phyloP scores from a whole-genome alignment of 2,113 vertebrate genomes.

The Xenopus laevis region DNA sequence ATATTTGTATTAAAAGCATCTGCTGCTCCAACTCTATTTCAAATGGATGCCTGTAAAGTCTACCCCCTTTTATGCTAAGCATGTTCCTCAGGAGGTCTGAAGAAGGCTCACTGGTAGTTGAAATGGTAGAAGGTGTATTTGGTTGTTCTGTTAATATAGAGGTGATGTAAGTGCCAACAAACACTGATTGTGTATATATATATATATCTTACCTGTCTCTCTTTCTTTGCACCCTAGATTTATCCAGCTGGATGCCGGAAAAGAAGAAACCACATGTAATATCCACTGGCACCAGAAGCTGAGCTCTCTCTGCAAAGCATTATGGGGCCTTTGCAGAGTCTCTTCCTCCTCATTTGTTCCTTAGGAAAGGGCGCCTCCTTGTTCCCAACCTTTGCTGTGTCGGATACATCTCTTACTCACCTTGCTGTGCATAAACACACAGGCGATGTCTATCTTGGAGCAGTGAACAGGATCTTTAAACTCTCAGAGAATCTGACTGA shows the following conservation, averaged over 20 bases:
- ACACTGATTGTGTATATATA: too few relatives aligned
- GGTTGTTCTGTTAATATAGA: too few relatives aligned
- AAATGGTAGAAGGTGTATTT: too few relatives aligned
- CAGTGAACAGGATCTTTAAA: conserved; percentile 80
- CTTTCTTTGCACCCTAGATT: neutral
- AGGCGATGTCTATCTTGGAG: conserved; percentile 80
- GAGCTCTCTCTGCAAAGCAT: neutral
- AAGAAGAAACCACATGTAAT: neutral
- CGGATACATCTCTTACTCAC: conserved; percentile 81
- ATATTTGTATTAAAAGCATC: conserved; percentile 61
- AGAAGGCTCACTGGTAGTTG: too few relatives aligned
- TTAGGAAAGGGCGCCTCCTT: conserved; percentile 18
- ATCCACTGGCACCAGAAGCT: conserved; percentile 8
- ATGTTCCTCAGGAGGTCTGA: too few relatives aligned
- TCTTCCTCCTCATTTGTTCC: conserved; percentile 31
- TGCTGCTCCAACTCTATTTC: conserved; percentile 70
- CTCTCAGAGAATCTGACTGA: conserved; percentile 78
- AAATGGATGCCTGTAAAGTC: too few relatives aligned
- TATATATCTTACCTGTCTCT: neutral
- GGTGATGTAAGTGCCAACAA: too few relatives aligned
- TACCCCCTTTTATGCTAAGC: too few relatives aligned
- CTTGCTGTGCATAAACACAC: conserved; percentile 78
- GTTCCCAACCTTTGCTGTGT: conserved; percentile 60
- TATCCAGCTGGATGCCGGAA: conserved; percentile 12
- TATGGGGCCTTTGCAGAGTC: neutral